phyloP scores from a whole-genome alignment of 2,888 invertebrate species.

The Alloplasta piceator region DNA sequence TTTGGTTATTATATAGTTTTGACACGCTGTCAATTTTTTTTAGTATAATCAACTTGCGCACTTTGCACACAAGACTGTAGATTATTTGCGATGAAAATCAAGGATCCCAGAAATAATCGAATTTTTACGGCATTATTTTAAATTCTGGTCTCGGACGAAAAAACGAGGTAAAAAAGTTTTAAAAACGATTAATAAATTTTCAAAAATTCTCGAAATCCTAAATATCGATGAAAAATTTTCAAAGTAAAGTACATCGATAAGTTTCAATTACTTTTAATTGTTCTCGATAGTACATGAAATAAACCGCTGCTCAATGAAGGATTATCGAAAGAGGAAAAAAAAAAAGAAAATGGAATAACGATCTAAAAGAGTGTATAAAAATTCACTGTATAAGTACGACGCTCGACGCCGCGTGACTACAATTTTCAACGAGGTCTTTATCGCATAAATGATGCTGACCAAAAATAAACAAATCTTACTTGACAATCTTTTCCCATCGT shows the following conservation, averaged over 20 bases:
- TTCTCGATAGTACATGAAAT: constrained; percentile 36
- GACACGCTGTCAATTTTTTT: no score
- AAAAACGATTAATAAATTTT: no score
- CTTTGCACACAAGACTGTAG: no score
- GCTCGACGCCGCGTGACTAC: constrained; percentile 57
- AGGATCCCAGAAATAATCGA: no score
- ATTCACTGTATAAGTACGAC: constrained; percentile 56
- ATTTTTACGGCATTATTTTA: background rate
- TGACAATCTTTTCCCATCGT: background rate
- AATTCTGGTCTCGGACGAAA: constrained; percentile 16
- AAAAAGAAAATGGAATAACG: constrained; percentile 57
- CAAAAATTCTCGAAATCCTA: no score
- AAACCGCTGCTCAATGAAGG: constrained; percentile 19
- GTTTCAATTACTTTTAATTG: constrained; percentile 46
- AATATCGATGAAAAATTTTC: no score
- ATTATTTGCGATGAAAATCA: no score
- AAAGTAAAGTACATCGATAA: no score
- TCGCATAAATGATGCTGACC: constrained; percentile 16
- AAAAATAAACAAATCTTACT: background rate
- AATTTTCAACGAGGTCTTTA: constrained; percentile 42
- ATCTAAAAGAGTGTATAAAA: constrained; percentile 64
- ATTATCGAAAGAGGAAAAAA: constrained; percentile 2
- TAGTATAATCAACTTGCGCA: no score
- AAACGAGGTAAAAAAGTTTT: background rate
- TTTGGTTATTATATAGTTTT: no score